Percentiles rank a stretch among this genome's conserved stretches.
Evolutionary conservation across 2,113 vertebrate species (phyloP).

Genomic region (Mustela lutreola): DNA sequence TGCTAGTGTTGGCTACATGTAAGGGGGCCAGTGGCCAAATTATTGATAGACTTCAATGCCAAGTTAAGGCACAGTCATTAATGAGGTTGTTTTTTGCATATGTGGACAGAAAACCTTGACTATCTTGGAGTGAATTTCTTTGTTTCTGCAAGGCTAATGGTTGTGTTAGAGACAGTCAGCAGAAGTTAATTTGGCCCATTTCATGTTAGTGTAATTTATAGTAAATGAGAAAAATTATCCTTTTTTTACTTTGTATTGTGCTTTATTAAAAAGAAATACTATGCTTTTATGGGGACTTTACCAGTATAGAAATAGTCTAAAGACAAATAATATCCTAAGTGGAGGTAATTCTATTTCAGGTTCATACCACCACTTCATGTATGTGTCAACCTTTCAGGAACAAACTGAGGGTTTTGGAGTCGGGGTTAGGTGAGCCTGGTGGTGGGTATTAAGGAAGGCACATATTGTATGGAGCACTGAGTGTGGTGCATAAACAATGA

Average conservation of each 20-base stretch:
- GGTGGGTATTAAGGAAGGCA: too few relatives aligned
- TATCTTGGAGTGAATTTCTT: neutral
- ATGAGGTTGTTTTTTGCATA: neutral
- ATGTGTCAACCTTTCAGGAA: neutral
- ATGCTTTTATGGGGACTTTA: neutral
- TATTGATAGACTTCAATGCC: neutral
- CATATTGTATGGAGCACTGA: too few relatives aligned
- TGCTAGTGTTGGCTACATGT: neutral
- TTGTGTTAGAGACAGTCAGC: neutral
- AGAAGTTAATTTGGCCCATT: neutral
- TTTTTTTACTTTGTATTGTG: constrained; percentile 9
- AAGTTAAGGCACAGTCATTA: neutral
- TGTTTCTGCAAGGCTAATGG: neutral
- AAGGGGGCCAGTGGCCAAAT: neutral
- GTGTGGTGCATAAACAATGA: too few relatives aligned
- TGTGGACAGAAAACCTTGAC: neutral
- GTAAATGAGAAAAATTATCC: neutral
- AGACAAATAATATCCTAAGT: neutral
- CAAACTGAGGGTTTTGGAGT: too few relatives aligned
- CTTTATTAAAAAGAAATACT: neutral
- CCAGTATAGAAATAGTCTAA: neutral
- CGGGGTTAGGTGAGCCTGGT: too few relatives aligned
- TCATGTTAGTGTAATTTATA: neutral
- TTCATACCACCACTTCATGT: neutral
- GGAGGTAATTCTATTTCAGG: neutral